Percentiles rank a stretch among this genome's conserved stretches.
These are phyloP conservation scores for Lymantria dispar DNA, from an alignment of 2,888 invertebrate species.

Conservation along the genomic window DNA sequence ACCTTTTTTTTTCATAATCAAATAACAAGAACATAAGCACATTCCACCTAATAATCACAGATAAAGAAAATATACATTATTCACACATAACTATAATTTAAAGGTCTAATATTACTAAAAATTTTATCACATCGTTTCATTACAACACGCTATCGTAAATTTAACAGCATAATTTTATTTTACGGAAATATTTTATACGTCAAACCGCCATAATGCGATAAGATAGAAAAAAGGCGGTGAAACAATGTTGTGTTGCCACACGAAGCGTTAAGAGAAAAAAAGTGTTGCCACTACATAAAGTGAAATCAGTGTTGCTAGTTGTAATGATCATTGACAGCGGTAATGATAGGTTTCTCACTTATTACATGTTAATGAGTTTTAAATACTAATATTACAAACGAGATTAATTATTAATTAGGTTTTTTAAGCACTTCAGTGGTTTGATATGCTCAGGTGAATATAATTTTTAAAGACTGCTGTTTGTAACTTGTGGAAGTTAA, in stretches of 20 bases:
- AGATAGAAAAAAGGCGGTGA: conserved; percentile 18
- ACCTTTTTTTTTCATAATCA: conserved; percentile 1
- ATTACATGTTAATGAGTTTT: conserved; percentile 12
- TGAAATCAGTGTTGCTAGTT: conserved; percentile 29
- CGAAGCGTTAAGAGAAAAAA: conserved; percentile 15
- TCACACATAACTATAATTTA: conserved; percentile 10
- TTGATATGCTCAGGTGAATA: conserved; percentile 13
- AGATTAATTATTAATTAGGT: conserved; percentile 9
- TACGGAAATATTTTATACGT: conserved; percentile 11
- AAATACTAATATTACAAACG: conserved; percentile 17
- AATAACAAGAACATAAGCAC: conserved; percentile 4
- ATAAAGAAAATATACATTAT: conserved; percentile 8
- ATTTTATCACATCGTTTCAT: conserved; percentile 8
- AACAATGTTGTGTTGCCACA: conserved; percentile 13
- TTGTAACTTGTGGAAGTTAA: neutral
- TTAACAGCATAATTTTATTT: conserved; percentile 7
- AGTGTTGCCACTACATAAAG: conserved; percentile 19
- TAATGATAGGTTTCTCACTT: conserved; percentile 19
- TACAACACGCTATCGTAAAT: conserved; percentile 11
- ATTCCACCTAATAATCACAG: conserved; percentile 8
- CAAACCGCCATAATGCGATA: conserved; percentile 20
- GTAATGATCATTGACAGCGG: conserved; percentile 53
- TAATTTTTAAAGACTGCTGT: conserved; percentile 26
- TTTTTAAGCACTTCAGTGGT: conserved; percentile 5
- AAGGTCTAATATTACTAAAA: conserved; percentile 7